A percentile compares a stretch with the other conserved stretches of the same genome.
Conservation (phyloP, 2,797 vertebrate species). For the Neoniphon sammara region DNA sequence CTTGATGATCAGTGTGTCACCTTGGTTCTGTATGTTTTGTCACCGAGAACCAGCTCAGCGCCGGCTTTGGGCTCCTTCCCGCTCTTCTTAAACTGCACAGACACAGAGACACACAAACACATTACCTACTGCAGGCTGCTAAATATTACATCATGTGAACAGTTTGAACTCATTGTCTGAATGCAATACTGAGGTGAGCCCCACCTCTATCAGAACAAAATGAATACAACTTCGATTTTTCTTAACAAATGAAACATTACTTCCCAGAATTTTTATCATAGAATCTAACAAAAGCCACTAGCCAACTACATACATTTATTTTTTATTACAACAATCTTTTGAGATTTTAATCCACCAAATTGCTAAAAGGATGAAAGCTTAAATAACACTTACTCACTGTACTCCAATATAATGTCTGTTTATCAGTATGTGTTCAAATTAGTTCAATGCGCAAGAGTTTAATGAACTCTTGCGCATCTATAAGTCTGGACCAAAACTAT, state of each 20-base stretch:
- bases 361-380: slow-evolving; percentile 1
- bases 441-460: no score
- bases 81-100: slow-evolving; percentile 86
- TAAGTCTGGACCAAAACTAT: neutral
- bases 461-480: neutral
- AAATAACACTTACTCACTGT: neutral
- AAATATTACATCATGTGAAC: neutral
- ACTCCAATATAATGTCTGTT: neutral
- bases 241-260: neutral
- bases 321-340: neutral
- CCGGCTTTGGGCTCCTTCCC: slow-evolving; percentile 87
- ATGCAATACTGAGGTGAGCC: neutral
- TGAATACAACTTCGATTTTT: slow-evolving; percentile 12
- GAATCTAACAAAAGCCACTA: slow-evolving; percentile 1
- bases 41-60: slow-evolving; percentile 82
- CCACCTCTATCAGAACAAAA: neutral
- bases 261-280: neutral
- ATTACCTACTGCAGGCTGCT: no score
- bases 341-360: neutral
- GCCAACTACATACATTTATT: neutral
- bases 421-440: neutral
- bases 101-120: slow-evolving; percentile 6
- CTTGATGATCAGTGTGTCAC: slow-evolving; percentile 57
- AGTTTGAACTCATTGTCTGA: slow-evolving; percentile 2
- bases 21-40: slow-evolving; percentile 86